Evolutionary conservation across 2,888 invertebrate species (phyloP).

Genomic region (Tenthredo scrophulariae): DNA sequence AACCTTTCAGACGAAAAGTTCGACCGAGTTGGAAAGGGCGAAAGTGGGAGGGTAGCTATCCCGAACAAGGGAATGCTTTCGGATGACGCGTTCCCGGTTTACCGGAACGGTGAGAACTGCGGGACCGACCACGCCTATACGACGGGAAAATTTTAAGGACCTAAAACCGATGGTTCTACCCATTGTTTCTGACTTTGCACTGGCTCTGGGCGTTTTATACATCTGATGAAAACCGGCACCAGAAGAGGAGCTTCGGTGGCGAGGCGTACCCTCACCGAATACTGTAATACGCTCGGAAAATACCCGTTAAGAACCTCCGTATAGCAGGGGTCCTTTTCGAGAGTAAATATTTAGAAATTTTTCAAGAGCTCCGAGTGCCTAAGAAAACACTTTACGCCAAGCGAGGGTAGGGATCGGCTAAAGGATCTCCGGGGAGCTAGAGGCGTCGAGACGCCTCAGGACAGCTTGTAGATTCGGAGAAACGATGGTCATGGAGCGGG

Average conservation of each 20-base stretch:
- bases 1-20: conserved; percentile 70
- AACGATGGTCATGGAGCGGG: background rate
- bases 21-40: conserved; percentile 55
- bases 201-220: conserved; percentile 47
- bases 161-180: conserved; percentile 16
- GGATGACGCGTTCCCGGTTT: conserved; percentile 69
- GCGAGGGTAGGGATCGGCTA: conserved; percentile 52
- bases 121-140: conserved; percentile 43
- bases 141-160: conserved; percentile 54
- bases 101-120: conserved; percentile 68
- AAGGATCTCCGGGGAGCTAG: conserved; percentile 57
- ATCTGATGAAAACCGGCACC: conserved; percentile 42
- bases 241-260: conserved; percentile 53
- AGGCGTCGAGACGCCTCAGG: conserved; percentile 41
- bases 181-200: conserved; percentile 34
- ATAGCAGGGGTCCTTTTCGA: conserved; percentile 54
- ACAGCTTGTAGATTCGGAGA: conserved; percentile 33
- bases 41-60: conserved; percentile 64
- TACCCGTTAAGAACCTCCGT: conserved; percentile 67
- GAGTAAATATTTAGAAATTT: conserved; percentile 77
- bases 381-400: conserved; percentile 74
- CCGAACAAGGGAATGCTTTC: conserved; percentile 77
- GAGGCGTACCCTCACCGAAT: conserved; percentile 61
- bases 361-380: conserved; percentile 74
- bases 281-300: conserved; percentile 64